Base-by-base conservation (phyloP, 2,888 invertebrate genomes). In the Epiblema foenella region DNA sequence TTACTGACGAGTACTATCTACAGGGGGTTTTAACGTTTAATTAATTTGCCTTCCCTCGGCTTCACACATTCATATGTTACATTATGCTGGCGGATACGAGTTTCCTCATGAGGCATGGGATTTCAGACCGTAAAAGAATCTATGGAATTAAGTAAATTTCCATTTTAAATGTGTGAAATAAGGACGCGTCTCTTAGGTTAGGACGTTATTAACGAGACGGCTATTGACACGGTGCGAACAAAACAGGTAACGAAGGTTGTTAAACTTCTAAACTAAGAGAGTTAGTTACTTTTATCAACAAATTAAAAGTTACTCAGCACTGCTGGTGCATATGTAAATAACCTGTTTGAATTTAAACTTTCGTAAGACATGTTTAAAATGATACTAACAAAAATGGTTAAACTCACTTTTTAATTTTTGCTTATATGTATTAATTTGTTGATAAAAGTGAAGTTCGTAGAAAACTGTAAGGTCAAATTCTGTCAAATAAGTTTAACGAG, bases 1-100 rank as follows among this genome's bases (percentile, higher is more conserved):
- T 46, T 5, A 46, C 46, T 15, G n/a, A 15, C 46, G 46, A 46
- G n/a, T n/a, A n/a, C n/a, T 46, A 46, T 46, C n/a, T 46, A 46
- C n/a, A n/a, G n/a, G 46, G 46, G 46, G 46, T 7, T 46, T 60
- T 29, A 59, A 77, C 75, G 79, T 78, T 82, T 85, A 85, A 87
- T 87, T 88, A 85, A 84, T 85, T 84, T 78, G 73, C 80, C 75
- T 79, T 84, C 81, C 77, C 77, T 75, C 52, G 71, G 42, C 68
- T 66, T 62, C 62, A 64, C 68, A 68, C 57, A 64, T 71, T 60
- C 52, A 39, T 37, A 62, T 58, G 46, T 29, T 17, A 29, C 46
- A 49, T 60, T 49, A 60, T 17, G 46, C 24, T 24, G n/a, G n/a
- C 24, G 60, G 10, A 37, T 3, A 57, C 20, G 54, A 46, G 46